phyloP scores from a whole-genome alignment of 1,140 invertebrate genomes.

The Dolichoris vasculosae region DNA sequence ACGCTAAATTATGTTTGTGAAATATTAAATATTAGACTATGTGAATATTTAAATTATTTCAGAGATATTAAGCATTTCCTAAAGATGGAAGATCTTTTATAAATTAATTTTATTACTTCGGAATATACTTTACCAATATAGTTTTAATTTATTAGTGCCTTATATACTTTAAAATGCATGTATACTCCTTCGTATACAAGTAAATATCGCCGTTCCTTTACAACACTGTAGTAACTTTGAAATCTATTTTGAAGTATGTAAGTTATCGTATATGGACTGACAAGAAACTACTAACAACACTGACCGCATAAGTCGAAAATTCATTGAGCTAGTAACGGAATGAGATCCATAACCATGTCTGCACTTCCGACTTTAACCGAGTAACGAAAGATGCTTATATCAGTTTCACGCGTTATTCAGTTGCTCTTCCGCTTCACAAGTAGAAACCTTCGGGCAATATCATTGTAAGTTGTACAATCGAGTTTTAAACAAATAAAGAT shows the following conservation, averaged over 20 bases:
- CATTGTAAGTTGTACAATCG: not conserved
- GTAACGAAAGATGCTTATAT: constrained; percentile 17
- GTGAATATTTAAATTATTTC: too few relatives aligned
- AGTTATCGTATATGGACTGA: constrained; percentile 5
- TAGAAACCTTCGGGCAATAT: too few relatives aligned
- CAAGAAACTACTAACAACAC: not conserved
- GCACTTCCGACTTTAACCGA: not conserved
- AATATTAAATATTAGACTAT: too few relatives aligned
- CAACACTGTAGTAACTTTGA: not conserved
- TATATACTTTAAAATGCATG: too few relatives aligned
- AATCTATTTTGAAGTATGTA: not conserved
- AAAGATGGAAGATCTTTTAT: too few relatives aligned
- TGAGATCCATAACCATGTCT: not conserved
- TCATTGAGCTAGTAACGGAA: not conserved
- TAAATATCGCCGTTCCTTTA: not conserved
- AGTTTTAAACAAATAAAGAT: constrained; percentile 19
- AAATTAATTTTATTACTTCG: too few relatives aligned
- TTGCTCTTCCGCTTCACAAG: not conserved
- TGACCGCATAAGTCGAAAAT: not conserved
- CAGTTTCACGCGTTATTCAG: not conserved
- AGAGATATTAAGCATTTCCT: too few relatives aligned
- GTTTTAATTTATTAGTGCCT: too few relatives aligned
- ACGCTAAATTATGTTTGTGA: too few relatives aligned
- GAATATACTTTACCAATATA: too few relatives aligned
- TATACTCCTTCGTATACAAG: too few relatives aligned